These are phyloP conservation scores for Caenorhabditis angaria DNA, from an alignment of 2,888 invertebrate species.

Conservation along the genomic window DNA sequence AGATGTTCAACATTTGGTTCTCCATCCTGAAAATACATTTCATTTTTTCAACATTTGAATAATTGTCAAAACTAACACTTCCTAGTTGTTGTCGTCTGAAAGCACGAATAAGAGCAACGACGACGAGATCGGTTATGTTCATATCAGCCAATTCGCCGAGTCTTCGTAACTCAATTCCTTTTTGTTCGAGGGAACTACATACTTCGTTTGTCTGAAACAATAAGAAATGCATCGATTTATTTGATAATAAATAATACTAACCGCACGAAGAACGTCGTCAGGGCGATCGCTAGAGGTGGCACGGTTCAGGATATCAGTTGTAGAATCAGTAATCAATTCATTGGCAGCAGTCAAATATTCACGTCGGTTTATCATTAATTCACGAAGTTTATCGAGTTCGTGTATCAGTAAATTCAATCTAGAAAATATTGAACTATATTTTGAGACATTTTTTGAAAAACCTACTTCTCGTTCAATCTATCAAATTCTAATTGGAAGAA, in stretches of 20 bases:
- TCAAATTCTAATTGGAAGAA: constrained; percentile 69
- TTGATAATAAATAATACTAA: constrained; percentile 12
- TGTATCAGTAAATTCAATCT: constrained; percentile 64
- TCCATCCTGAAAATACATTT: constrained; percentile 42
- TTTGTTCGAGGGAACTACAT: constrained; percentile 52
- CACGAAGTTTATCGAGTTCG: constrained; percentile 58
- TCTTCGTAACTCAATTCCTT: constrained; percentile 53
- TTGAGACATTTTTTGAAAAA: not conserved
- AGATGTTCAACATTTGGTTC: constrained; percentile 51
- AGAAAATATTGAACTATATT: not conserved
- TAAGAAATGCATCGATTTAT: not conserved
- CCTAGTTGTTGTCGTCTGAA: constrained; percentile 58
- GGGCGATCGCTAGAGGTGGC: constrained; percentile 60
- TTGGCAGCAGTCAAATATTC: constrained; percentile 48
- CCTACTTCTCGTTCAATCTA: constrained; percentile 66
- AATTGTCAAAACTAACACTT: constrained; percentile 38
- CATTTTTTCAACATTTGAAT: not conserved
- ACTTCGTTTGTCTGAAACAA: constrained; percentile 54
- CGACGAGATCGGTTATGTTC: constrained; percentile 58
- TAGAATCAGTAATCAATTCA: constrained; percentile 53
- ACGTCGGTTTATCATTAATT: constrained; percentile 50
- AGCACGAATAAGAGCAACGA: constrained; percentile 44
- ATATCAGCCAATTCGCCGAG: constrained; percentile 62
- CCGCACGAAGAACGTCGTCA: constrained; percentile 51
- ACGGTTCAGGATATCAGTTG: constrained; percentile 48